Conservation (phyloP, 1,140 invertebrate species). For the Drosophila jambulina region DNA sequence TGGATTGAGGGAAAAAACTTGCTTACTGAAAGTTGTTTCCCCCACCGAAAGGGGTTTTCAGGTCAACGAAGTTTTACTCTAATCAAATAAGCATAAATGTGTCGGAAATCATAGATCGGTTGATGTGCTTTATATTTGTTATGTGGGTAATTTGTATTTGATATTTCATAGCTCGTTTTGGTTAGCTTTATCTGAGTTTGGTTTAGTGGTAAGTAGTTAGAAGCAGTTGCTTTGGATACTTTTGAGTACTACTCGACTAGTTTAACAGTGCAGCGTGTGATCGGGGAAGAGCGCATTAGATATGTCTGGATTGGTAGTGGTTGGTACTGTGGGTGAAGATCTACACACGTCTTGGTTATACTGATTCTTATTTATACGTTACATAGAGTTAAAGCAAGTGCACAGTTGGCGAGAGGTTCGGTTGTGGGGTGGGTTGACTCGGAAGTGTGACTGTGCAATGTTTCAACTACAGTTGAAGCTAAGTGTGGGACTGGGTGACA, state of each 20-base stretch:
- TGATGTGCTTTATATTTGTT: constrained; percentile 81
- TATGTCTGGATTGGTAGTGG: constrained; percentile 40
- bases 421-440: constrained; percentile 11
- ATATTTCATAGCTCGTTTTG: constrained; percentile 80
- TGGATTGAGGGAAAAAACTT: neutral
- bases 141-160: constrained; percentile 78
- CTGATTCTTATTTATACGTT: constrained; percentile 49
- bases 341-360: constrained; percentile 75
- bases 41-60: neutral
- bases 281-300: constrained; percentile 65
- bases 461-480: constrained; percentile 71
- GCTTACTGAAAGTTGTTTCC: neutral
- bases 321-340: constrained; percentile 65
- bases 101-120: constrained; percentile 52
- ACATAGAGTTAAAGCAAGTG: constrained; percentile 68
- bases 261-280: constrained; percentile 75
- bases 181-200: constrained; percentile 66
- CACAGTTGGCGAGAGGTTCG: constrained; percentile 64
- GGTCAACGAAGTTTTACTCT: constrained; percentile 1
- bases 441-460: constrained; percentile 42
- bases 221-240: constrained; percentile 63
- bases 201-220: constrained; percentile 66
- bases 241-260: constrained; percentile 65
- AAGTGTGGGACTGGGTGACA: constrained; percentile 52
- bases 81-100: constrained; percentile 27